Evolutionary conservation across 2,888 invertebrate species (phyloP).

Genomic region (Cerceris rybyensis): DNA sequence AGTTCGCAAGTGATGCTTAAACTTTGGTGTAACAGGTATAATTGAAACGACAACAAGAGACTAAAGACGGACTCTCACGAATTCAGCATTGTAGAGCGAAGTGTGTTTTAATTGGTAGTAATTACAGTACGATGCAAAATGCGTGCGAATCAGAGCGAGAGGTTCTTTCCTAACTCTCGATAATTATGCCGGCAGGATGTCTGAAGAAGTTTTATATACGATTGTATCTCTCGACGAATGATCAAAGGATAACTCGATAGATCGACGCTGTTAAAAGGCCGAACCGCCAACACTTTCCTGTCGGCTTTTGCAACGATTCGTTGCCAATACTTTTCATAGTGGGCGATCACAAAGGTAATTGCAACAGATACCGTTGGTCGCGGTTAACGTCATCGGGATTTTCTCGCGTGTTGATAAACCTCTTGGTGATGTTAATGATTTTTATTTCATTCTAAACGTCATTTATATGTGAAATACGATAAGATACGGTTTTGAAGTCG

Average conservation of each 20-base stretch:
- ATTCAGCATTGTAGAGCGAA: conserved; percentile 21
- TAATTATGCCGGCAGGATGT: conserved; percentile 42
- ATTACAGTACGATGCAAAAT: conserved; percentile 41
- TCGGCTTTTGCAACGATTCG: conserved; percentile 58
- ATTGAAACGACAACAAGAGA: neutral
- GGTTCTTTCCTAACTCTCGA: conserved; percentile 47
- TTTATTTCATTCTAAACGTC: neutral
- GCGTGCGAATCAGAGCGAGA: conserved; percentile 52
- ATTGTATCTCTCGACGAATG: conserved; percentile 31
- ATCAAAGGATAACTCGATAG: conserved; percentile 37
- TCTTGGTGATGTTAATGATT: conserved; percentile 24
- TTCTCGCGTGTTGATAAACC: conserved; percentile 34
- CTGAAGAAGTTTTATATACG: conserved; percentile 7
- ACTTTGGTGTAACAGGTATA: neutral
- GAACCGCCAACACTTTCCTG: conserved; percentile 65
- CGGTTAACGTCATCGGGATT: conserved; percentile 31
- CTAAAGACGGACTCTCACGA: conserved; percentile 19
- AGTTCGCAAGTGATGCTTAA: too few relatives aligned
- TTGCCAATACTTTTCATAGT: conserved; percentile 60
- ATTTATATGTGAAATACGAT: neutral
- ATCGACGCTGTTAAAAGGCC: conserved; percentile 23
- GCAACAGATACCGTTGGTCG: conserved; percentile 47
- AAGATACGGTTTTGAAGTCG: too few relatives aligned
- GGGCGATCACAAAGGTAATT: conserved; percentile 58
- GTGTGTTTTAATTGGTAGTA: conserved; percentile 42